A percentile compares a stretch with the other conserved stretches of the same genome.
phyloP scores from a whole-genome alignment of 2,113 vertebrate genomes.

The Emydura subglobosa region DNA sequence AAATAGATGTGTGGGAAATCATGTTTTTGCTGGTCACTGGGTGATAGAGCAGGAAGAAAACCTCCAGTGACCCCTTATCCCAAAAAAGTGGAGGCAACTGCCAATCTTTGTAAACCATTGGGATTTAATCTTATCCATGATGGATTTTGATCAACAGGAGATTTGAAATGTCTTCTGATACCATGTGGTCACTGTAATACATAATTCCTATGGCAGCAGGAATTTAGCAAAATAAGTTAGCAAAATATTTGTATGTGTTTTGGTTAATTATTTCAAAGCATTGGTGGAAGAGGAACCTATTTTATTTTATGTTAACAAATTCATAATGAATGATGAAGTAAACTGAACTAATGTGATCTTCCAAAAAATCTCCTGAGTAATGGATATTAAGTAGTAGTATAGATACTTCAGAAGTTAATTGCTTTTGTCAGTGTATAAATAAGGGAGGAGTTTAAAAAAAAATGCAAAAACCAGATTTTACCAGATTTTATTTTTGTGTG shows the following conservation, averaged over 20 bases:
- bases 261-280: not conserved
- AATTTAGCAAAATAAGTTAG: not conserved
- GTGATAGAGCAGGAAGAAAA: not conserved
- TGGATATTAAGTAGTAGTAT: not conserved
- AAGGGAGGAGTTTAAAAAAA: not conserved
- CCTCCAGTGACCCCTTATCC: not conserved
- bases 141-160: not conserved
- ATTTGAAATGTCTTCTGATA: not conserved
- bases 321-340: not conserved
- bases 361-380: accelerated
- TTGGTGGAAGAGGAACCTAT: not conserved
- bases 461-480: constrained; percentile 12
- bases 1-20: not conserved
- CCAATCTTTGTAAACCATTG: not conserved
- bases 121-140: not conserved
- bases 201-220: not conserved
- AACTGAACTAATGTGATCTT: not conserved
- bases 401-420: not conserved
- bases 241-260: not conserved
- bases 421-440: not conserved
- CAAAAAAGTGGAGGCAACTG: not conserved
- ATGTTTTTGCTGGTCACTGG: not conserved
- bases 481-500: constrained; percentile 35
- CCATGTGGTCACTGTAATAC: not conserved
- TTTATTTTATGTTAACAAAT: not conserved